These are phyloP conservation scores for Autographa pulchrina DNA, from an alignment of 2,888 invertebrate genomes.

Conservation along the genomic window DNA sequence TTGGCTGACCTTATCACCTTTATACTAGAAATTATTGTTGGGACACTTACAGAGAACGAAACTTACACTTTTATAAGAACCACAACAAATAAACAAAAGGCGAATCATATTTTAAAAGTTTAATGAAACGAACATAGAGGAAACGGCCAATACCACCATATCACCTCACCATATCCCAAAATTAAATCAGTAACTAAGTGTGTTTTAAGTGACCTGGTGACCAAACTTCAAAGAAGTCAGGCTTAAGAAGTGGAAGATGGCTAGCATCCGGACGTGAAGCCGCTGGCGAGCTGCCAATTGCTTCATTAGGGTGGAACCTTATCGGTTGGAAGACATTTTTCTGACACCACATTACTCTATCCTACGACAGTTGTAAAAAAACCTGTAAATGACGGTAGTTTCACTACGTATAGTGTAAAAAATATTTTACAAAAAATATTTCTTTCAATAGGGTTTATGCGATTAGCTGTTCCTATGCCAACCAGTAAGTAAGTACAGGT, in stretches of 20 bases:
- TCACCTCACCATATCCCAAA: neutral
- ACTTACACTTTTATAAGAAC: too few relatives aligned
- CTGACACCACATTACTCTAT: neutral
- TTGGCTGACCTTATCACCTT: too few relatives aligned
- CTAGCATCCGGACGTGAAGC: neutral
- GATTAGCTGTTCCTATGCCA: too few relatives aligned
- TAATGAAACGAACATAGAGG: too few relatives aligned
- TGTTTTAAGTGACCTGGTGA: neutral
- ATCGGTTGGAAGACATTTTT: constrained; percentile 3
- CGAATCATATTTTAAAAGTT: too few relatives aligned
- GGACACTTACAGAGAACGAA: too few relatives aligned
- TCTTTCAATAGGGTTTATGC: too few relatives aligned
- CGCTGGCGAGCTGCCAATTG: constrained; percentile 3
- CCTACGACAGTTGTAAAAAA: neutral
- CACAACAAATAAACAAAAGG: too few relatives aligned
- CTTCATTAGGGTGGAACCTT: neutral
- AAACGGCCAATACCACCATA: too few relatives aligned
- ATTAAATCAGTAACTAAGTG: neutral
- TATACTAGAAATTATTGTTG: neutral
- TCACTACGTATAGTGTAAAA: neutral
- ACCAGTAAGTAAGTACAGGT: too few relatives aligned
- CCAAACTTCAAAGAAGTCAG: neutral
- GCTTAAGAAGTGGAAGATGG: neutral
- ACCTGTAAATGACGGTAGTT: neutral
- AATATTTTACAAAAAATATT: too few relatives aligned